Percentiles rank a stretch among this genome's conserved stretches.
Evolutionary conservation across 1,140 invertebrate species (phyloP).

Genomic region (Drosophila pallidifrons): DNA sequence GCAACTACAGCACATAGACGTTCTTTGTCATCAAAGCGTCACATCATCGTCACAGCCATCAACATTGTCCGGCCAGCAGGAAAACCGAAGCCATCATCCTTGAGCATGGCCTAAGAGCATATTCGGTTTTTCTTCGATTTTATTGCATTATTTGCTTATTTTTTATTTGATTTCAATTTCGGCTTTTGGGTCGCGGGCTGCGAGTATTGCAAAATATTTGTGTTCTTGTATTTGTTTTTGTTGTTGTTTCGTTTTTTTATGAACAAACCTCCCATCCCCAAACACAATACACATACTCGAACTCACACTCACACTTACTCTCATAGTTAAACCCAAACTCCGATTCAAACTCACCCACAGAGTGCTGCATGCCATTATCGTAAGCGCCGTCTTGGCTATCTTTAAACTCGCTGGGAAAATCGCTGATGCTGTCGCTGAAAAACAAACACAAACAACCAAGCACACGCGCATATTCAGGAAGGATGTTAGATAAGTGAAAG

Average conservation of each 20-base stretch:
- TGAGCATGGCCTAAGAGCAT: constrained; percentile 23
- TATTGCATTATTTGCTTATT: constrained; percentile 75
- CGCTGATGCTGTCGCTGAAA: constrained; percentile 86
- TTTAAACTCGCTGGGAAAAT: constrained; percentile 87
- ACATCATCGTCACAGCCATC: constrained; percentile 50
- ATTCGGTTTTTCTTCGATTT: constrained; percentile 56
- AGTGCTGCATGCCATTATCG: constrained; percentile 86
- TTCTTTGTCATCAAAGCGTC: constrained; percentile 64
- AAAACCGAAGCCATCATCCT: constrained; percentile 16
- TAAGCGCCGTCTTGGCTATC: constrained; percentile 80
- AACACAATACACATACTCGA: constrained; percentile 1
- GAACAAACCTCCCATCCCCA: constrained; percentile 6
- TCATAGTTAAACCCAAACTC: constrained; percentile 9
- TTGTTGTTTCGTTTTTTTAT: constrained; percentile 52
- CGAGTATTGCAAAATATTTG: constrained; percentile 70
- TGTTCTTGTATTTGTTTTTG: constrained; percentile 44
- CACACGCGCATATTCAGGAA: background rate
- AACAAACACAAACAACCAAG: background rate
- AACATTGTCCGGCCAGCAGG: constrained; percentile 35
- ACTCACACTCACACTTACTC: background rate
- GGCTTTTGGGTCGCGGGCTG: constrained; percentile 41
- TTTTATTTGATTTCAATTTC: constrained; percentile 72
- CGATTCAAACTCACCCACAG: constrained; percentile 86
- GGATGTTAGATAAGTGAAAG: constrained; percentile 39
- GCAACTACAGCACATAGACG: constrained; percentile 39